Evolutionary conservation across 2,797 vertebrate species (phyloP), one percentile per base, ranked within the genome.

Genomic region (Echeneis naucrates): DNA sequence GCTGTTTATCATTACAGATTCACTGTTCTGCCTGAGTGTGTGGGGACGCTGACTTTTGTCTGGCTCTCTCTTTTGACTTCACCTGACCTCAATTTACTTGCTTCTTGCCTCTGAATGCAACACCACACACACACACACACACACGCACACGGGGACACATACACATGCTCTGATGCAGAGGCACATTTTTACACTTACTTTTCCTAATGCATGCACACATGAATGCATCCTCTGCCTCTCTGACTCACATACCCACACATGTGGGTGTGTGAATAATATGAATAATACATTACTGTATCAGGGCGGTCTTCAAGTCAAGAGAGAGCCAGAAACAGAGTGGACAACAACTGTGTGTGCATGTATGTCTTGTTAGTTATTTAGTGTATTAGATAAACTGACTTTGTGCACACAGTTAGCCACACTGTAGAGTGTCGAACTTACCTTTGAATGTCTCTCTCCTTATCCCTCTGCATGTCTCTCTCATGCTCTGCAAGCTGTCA

Each of bases 31-130:
- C 64, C 11, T 26, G 30, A 30, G 24, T 51, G 45, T 23, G 45
- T 44, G 38, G 50, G 35, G 48, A 56, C 16, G 24, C 63, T 35
- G 61, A 69, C 72, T 83, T 71, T 79, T 83, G 61, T 77, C 75
- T 77, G 53, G 63, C 58, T 79, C 87, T 89, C 81, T 81, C 82
- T 73, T 83, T 84, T 86, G 81, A 89, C 88, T 88, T 82, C 86
- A 78, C 58, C 70, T 86, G 87, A 84, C 87, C 88, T 88, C 90
- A 92, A 86, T 88, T 90, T 90, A 90, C 84, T 84, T 89, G 80
- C 70, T 12, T 62, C 75, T 64, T 35, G 63, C 67, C 53, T 85
- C 76, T 71, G 66, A 85, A 87, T 68, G 58, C 65, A 73, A 61
- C 42, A 2, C 14, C 64, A 54, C 33, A 62, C 19, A 30, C 38